Evolutionary conservation across 1,140 invertebrate species (phyloP), one percentile per base, ranked within the genome.

Genomic region (Achroia grisella): DNA sequence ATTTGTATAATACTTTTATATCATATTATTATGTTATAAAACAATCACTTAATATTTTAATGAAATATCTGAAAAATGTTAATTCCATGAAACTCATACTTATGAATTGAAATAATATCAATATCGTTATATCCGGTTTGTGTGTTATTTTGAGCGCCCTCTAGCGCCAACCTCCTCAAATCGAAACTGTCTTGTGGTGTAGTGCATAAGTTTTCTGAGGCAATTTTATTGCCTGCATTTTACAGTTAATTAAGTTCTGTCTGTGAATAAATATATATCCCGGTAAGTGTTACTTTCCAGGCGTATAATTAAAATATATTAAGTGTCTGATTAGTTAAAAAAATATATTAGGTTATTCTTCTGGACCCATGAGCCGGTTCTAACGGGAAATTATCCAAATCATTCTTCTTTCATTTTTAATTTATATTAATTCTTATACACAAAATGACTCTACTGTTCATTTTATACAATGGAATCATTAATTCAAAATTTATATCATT

Each of bases 181-280:
- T 49, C 48, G 56, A 59, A 75, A 61, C 71, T 79, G 74, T 79
- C 76, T 82, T 82, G 76, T 80, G 72, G 74, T 82, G 66, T 56
- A 64, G 67, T 76, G 63, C 58, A 57, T 59, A 79, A 67, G 70
- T 71, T 63, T 65, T 57, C 49, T 56, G 10, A 50, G 53, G 56
- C 56, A 54, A 62, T 45, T 48, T 48, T 45, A 64, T 70, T 71
- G 62, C 66, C 59, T 64, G 52, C 56, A 78, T 70, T 73, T 79
- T 58, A 44, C 58, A 67, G 62, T 60, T 58, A 69, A 57, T 57
- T 71, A 65, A 59, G 62, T 71, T 60, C 60, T 56, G 51, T 69
- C 64, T 69, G 62, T 72, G 61, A 67, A 63, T 60, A 59, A 66
- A 63, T 63, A 55, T 66, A 73, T 64, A 52, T 39, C 46, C 56